Evolutionary conservation across 2,797 vertebrate species (phyloP), one percentile per base, ranked within the genome.

Genomic region (Thripadectes ignobilis): DNA sequence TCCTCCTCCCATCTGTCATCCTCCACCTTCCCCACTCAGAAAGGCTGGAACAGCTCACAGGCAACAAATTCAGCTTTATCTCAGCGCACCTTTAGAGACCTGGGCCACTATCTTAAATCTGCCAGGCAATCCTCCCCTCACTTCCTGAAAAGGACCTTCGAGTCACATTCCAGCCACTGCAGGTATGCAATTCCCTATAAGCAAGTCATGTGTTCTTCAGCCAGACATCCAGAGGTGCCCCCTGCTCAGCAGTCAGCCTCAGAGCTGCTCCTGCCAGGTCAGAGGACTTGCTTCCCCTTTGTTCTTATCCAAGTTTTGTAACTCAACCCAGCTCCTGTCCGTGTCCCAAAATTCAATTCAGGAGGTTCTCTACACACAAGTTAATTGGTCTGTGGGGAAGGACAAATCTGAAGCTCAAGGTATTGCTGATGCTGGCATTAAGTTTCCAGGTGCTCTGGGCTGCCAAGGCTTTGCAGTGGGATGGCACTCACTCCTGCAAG

Each of bases 221-320:
- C 51, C 54, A 9, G 6, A 3, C 29, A 12, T 9, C 48, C 67
- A 32, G 21, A 48, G 52, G 21, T 82, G 67, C 38, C 66, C 39
- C 34, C 6, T 46, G n/a, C 82, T 30, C 29, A 19, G 51, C 51
- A 54, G 51, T 10, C 51, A 52, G 26, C 51, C 29, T 38, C 80
- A 36, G 15, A 20, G 4, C 38, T 59, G 51, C 24, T 34, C 38
- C 84, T 78, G 62, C 77, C 67, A 12, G 26, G n/a, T 12, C 1
- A 1, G 12, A 49, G 49, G 22, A 9, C 26, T 32, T 75, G 27
- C 75, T n/a, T 85, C 30, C 24, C 12, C 27, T 29, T 5, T 0
- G 0, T 5, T 30, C 39, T 48, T 29, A 30, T 8, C 65, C 71
- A 10, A 3, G 4, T 4, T 24, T 2, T 26, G 18, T 30, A 43